phyloP scores from a whole-genome alignment of 2,113 vertebrate species.

The Xiphias gladius region DNA sequence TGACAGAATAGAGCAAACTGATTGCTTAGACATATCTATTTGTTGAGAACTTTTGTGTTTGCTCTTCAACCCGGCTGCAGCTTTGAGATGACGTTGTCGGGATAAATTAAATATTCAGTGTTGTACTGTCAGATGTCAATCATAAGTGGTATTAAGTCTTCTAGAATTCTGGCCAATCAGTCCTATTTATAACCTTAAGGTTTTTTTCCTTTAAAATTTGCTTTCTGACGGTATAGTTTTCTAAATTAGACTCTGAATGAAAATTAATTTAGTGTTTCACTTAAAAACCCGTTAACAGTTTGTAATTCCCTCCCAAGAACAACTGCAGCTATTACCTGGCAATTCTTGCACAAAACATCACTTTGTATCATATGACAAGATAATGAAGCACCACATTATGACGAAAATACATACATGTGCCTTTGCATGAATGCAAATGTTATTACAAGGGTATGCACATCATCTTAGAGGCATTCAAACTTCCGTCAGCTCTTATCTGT shows the following conservation, averaged over 20 bases:
- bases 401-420: background rate
- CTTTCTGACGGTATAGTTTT: background rate
- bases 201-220: too few species aligned
- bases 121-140: background rate
- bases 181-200: too few species aligned
- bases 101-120: background rate
- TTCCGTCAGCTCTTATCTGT: too few species aligned
- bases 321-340: too few species aligned
- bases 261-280: background rate
- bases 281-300: background rate
- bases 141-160: background rate
- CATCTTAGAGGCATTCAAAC: background rate
- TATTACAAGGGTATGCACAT: background rate
- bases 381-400: background rate
- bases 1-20: slow-evolving; percentile 15
- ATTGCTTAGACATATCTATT: slow-evolving; percentile 36
- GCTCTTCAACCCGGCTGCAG: background rate
- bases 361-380: background rate
- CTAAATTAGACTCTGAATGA: background rate
- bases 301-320: too few species aligned
- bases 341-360: too few species aligned
- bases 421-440: background rate
- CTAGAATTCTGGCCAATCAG: background rate
- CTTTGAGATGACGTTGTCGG: background rate
- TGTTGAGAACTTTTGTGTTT: slow-evolving; percentile 9